Conservation (phyloP, 2,113 vertebrate species). For the Hystrix brachyura region DNA sequence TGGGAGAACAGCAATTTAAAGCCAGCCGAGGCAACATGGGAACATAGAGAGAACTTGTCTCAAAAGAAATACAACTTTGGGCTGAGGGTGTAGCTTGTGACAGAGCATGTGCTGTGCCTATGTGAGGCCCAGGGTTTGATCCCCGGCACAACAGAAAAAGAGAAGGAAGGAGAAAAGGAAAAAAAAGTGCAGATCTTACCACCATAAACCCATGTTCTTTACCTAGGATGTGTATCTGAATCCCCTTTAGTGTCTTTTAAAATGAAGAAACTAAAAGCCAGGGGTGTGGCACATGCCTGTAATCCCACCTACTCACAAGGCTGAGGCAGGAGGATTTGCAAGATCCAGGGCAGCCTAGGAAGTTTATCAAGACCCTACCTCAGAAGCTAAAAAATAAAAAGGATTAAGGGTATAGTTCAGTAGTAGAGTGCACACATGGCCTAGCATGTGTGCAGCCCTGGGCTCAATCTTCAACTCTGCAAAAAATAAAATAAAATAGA, state of each 20-base stretch:
- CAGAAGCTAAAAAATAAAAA: background rate
- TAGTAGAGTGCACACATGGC: background rate
- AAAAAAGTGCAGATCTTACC: background rate
- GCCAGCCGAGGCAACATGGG: background rate
- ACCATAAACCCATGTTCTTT: background rate
- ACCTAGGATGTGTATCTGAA: background rate
- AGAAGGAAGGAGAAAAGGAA: background rate
- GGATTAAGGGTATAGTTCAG: background rate
- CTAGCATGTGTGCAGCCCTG: background rate
- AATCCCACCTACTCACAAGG: background rate
- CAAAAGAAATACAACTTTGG: background rate
- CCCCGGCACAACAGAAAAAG: background rate
- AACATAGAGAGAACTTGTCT: background rate
- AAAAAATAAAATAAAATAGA: background rate
- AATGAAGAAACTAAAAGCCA: background rate
- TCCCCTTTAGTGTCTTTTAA: background rate
- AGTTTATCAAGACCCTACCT: background rate
- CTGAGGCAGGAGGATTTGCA: background rate
- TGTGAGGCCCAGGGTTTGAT: background rate
- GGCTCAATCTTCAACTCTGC: background rate
- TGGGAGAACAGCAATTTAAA: background rate
- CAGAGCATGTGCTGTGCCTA: too few relatives aligned
- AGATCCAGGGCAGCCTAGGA: background rate
- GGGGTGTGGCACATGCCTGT: background rate
- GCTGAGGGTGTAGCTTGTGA: background rate